phyloP scores from a whole-genome alignment of 2,113 vertebrate genomes.

The Dasyornis broadbenti region DNA sequence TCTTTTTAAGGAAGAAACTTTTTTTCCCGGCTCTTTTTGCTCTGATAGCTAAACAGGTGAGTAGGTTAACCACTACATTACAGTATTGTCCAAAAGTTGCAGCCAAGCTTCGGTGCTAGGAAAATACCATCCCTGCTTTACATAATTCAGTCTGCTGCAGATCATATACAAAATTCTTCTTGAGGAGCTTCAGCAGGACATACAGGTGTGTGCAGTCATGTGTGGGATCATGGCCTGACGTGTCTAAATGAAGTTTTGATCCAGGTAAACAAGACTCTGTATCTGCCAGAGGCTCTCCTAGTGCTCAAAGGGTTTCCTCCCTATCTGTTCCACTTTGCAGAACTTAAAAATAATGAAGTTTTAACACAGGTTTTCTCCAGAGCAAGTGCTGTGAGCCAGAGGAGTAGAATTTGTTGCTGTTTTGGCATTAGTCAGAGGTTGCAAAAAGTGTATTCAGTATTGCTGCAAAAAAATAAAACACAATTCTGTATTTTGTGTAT shows the following conservation, averaged over 20 bases:
- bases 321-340: neutral
- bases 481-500: neutral
- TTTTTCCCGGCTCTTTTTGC: neutral
- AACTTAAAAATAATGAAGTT: neutral
- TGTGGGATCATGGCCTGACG: neutral
- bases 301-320: neutral
- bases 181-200: neutral
- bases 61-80: neutral
- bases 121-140: neutral
- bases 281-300: neutral
- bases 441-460: neutral
- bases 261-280: neutral
- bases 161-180: neutral
- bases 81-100: neutral
- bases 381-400: neutral
- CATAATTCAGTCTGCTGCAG: neutral
- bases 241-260: neutral
- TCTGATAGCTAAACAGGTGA: neutral
- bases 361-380: neutral
- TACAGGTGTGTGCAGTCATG: neutral
- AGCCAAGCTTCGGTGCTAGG: neutral
- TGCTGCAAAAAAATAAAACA: neutral
- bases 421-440: neutral
- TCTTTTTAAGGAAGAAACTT: neutral
- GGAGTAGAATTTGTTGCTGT: neutral